These are phyloP conservation scores for Charadrius vociferus DNA, from an alignment of 2,113 vertebrate species.

Conservation along the genomic window DNA sequence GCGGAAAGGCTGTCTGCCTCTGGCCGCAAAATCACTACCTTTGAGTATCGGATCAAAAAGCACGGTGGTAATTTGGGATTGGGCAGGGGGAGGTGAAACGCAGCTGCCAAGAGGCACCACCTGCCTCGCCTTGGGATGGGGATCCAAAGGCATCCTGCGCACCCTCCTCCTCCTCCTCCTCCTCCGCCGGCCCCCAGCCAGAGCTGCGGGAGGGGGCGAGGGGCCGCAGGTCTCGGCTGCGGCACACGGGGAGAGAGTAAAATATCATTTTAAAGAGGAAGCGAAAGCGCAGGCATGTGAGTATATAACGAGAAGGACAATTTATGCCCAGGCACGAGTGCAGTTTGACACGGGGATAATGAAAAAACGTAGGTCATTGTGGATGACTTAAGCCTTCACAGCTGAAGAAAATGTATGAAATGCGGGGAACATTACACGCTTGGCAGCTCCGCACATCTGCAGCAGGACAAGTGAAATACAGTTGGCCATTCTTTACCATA, in stretches of 20 bases:
- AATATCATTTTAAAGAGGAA: constrained; percentile 80
- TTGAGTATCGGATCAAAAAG: neutral
- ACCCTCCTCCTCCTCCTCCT: neutral
- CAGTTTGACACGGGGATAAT: constrained; percentile 97
- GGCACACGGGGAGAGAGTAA: constrained; percentile 57
- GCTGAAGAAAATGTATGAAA: constrained; percentile 96
- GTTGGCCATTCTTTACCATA: constrained; percentile 85
- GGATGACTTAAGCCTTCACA: constrained; percentile 96
- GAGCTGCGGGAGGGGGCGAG: neutral
- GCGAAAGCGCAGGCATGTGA: constrained; percentile 72
- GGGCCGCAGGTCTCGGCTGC: neutral
- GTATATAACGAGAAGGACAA: constrained; percentile 97
- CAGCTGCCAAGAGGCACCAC: fast-evolving
- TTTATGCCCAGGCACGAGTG: constrained; percentile 96
- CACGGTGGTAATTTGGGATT: neutral
- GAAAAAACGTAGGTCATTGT: constrained; percentile 99
- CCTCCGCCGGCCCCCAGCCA: neutral
- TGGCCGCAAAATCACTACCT: neutral
- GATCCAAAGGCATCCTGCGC: fast-evolving
- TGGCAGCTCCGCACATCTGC: constrained; percentile 85
- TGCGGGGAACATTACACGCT: constrained; percentile 91
- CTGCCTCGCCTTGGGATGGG: neutral
- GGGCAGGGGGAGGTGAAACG: fast-evolving
- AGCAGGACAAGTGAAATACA: constrained; percentile 84
- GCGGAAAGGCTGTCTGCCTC: neutral